Conservation (phyloP, 2,888 invertebrate genomes). For the Allophyes oxyacanthae region DNA sequence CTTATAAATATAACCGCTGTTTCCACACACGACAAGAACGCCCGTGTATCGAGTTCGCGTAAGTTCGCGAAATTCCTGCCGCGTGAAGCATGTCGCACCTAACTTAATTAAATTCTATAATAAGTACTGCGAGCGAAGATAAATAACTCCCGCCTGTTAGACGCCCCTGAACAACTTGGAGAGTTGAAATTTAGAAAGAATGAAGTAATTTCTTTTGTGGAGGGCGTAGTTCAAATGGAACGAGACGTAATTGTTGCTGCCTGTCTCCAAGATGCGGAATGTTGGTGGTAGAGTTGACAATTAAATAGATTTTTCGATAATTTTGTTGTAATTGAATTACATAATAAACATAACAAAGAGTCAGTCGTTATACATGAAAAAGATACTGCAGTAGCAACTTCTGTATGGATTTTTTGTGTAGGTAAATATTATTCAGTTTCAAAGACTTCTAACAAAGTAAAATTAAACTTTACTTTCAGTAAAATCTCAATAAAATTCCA, state of each 20-base stretch:
- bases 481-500: no score
- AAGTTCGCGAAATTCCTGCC: constrained; percentile 78
- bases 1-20: constrained; percentile 40
- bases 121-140: constrained; percentile 82
- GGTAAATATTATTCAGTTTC: no score
- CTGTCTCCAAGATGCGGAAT: constrained; percentile 40
- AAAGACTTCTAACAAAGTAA: no score
- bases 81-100: constrained; percentile 83
- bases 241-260: constrained; percentile 64
- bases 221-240: constrained; percentile 62
- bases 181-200: constrained; percentile 81
- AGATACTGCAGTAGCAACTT: no score
- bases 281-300: constrained; percentile 46
- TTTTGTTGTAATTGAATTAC: background rate
- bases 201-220: constrained; percentile 81
- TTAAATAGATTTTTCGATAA: constrained; percentile 15
- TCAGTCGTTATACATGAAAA: no score
- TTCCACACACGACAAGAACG: constrained; percentile 46
- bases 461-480: no score
- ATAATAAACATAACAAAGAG: no score
- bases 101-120: constrained; percentile 89
- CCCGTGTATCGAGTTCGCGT: constrained; percentile 64
- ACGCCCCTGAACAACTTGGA: constrained; percentile 64
- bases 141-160: constrained; percentile 83
- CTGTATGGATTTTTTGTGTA: no score